These are phyloP conservation scores for Babylonia areolata DNA, from an alignment of 1,140 invertebrate genomes.

Conservation along the genomic window DNA sequence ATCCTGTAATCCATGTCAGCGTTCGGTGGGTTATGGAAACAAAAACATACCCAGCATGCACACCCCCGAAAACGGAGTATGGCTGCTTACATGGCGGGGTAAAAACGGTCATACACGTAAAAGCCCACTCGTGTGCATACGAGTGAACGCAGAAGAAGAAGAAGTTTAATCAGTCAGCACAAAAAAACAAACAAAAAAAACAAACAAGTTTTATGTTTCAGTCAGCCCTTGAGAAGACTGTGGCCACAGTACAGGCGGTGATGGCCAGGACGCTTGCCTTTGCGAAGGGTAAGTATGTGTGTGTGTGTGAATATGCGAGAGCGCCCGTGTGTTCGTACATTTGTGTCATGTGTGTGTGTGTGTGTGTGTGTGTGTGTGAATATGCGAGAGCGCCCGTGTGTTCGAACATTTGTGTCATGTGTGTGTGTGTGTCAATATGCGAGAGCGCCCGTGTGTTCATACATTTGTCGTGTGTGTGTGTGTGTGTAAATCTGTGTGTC, in stretches of 20 bases:
- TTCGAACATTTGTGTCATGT: neutral
- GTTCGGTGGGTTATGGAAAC: too few relatives aligned
- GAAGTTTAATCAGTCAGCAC: too few relatives aligned
- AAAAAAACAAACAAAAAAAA: too few relatives aligned
- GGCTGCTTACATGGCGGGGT: too few relatives aligned
- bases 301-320: neutral
- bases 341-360: neutral
- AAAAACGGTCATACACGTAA: too few relatives aligned
- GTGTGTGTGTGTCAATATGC: neutral
- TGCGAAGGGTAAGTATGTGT: slow-evolving; percentile 44
- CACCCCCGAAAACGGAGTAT: too few relatives aligned
- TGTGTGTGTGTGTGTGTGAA: neutral
- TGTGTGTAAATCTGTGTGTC: neutral
- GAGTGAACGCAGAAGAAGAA: too few relatives aligned
- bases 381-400: neutral
- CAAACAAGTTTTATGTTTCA: slow-evolving; percentile 30
- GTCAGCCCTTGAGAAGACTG: slow-evolving; percentile 62
- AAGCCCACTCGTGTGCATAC: too few relatives aligned
- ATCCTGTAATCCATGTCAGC: too few relatives aligned
- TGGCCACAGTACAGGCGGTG: slow-evolving; percentile 59
- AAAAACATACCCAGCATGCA: too few relatives aligned
- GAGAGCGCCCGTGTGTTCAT: neutral
- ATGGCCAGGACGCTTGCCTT: slow-evolving; percentile 54
- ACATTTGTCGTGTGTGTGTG: neutral
- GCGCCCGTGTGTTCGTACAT: too few relatives aligned